These are phyloP conservation scores for Parambassis ranga DNA, from an alignment of 2,797 vertebrate species.

Conservation along the genomic window DNA sequence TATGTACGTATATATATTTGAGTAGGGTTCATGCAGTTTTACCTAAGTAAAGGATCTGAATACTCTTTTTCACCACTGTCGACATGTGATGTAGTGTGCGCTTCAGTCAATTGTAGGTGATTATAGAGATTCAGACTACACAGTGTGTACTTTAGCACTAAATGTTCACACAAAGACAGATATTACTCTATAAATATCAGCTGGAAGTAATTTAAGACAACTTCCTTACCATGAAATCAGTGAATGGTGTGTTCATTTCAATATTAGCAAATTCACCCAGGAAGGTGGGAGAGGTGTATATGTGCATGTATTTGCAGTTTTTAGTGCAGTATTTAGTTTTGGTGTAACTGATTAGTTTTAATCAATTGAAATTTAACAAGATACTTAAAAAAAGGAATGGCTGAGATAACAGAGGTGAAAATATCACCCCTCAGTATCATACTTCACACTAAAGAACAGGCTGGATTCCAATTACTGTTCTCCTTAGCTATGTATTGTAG, in stretches of 20 bases:
- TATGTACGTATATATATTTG: too few species aligned
- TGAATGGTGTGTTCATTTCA: slow-evolving; percentile 1
- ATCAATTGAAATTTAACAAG: not conserved
- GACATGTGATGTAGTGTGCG: too few species aligned
- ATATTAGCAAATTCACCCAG: not conserved
- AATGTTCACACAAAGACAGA: slow-evolving; percentile 2
- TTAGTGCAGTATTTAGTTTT: too few species aligned
- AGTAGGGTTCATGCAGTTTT: too few species aligned
- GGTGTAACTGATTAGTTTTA: not conserved
- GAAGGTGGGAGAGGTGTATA: not conserved
- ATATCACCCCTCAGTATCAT: not conserved
- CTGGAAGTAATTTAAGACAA: slow-evolving; percentile 16
- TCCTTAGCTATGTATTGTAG: not conserved
- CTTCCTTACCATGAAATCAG: slow-evolving; percentile 4
- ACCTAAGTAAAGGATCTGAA: too few species aligned
- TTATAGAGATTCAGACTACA: not conserved
- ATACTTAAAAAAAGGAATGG: too few species aligned
- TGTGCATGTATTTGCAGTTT: not conserved
- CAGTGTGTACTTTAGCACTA: not conserved
- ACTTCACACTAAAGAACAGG: not conserved
- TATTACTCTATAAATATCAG: slow-evolving; percentile 3
- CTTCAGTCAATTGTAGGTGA: not conserved
- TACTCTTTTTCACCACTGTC: too few species aligned
- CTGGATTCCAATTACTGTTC: not conserved
- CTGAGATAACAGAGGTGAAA: too few species aligned